Conservation (phyloP, 2,888 invertebrate species). For the Galeopsomyia nigrocyanea region DNA sequence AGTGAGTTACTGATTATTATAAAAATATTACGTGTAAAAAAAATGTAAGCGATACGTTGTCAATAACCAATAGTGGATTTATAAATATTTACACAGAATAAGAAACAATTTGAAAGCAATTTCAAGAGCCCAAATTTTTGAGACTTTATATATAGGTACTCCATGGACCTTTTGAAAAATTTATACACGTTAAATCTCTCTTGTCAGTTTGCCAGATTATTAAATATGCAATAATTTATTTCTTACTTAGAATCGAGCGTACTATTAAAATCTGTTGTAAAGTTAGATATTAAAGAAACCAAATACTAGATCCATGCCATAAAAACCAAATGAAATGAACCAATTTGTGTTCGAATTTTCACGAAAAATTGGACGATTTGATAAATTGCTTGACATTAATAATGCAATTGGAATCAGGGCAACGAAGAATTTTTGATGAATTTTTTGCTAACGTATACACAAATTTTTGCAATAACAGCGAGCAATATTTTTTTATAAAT, state of each 20-base stretch:
- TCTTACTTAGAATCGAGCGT: slow-evolving; percentile 53
- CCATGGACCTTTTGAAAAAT: slow-evolving; percentile 50
- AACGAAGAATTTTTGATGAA: slow-evolving; percentile 4
- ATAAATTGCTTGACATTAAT: neutral
- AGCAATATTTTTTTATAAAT: slow-evolving; percentile 29
- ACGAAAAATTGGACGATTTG: slow-evolving; percentile 48
- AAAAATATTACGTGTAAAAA: slow-evolving; percentile 57
- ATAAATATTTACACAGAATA: slow-evolving; percentile 62
- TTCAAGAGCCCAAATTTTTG: slow-evolving; percentile 52
- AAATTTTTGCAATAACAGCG: slow-evolving; percentile 13
- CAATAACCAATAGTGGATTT: slow-evolving; percentile 60
- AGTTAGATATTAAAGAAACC: slow-evolving; percentile 60
- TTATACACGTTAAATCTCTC: slow-evolving; percentile 49
- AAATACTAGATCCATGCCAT: slow-evolving; percentile 68
- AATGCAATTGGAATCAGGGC: neutral
- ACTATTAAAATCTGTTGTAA: slow-evolving; percentile 46
- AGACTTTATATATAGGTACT: slow-evolving; percentile 56
- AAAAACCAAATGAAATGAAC: slow-evolving; percentile 66
- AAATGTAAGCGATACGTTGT: slow-evolving; percentile 60
- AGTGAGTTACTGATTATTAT: slow-evolving; percentile 53
- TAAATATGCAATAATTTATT: slow-evolving; percentile 57
- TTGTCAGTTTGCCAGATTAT: slow-evolving; percentile 49
- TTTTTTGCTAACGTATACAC: slow-evolving; percentile 25
- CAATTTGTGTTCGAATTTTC: slow-evolving; percentile 66
- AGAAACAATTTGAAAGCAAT: slow-evolving; percentile 52